Conservation (phyloP, 1,140 invertebrate species). For the Oreohelix idahoensis region DNA sequence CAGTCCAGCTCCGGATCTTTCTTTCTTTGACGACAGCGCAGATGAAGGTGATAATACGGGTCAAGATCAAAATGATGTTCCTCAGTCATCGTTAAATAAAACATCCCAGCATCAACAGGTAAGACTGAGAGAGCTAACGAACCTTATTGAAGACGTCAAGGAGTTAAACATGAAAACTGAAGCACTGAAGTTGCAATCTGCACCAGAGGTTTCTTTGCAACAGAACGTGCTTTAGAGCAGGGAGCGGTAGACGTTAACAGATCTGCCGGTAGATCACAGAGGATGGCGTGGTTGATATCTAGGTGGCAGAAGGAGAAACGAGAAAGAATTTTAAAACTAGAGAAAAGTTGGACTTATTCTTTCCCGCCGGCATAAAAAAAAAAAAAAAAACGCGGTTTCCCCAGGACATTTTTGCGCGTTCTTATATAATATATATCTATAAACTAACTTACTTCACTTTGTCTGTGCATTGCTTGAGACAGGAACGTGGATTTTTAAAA, state of each 20-base stretch:
- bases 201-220: neutral
- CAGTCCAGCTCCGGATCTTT: slow-evolving; percentile 46
- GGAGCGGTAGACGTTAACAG: too few relatives aligned
- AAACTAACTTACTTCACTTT: too few relatives aligned
- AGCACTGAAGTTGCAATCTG: slow-evolving; percentile 39
- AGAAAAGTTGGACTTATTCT: too few relatives aligned
- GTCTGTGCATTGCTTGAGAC: too few relatives aligned
- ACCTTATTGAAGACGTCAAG: slow-evolving; percentile 65
- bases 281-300: neutral
- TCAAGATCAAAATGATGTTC: neutral
- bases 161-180: slow-evolving; percentile 63
- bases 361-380: too few relatives aligned
- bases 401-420: too few relatives aligned
- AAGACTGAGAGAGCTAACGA: slow-evolving; percentile 57
- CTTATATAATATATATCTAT: too few relatives aligned
- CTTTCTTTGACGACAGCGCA: neutral
- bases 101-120: slow-evolving; percentile 63
- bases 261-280: too few relatives aligned
- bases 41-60: neutral
- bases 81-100: slow-evolving; percentile 44
- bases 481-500: too few relatives aligned
- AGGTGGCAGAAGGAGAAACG: too few relatives aligned
- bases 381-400: too few relatives aligned
- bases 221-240: neutral
- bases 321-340: too few relatives aligned